Percentiles rank a stretch among this genome's conserved stretches.
These are phyloP conservation scores for Ammodramus savannarum DNA, from an alignment of 2,113 vertebrate species.

Conservation along the genomic window DNA sequence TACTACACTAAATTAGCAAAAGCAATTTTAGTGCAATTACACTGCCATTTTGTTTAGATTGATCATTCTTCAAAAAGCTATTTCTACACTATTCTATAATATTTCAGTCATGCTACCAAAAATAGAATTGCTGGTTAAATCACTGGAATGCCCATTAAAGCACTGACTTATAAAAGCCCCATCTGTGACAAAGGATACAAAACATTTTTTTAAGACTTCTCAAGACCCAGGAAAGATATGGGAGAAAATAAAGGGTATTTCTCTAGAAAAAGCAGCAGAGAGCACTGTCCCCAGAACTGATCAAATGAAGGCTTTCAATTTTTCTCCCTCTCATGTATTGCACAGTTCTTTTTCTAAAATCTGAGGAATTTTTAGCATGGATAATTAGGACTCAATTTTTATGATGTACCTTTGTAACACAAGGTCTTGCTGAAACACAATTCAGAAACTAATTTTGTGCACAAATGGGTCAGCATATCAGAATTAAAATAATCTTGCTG, in stretches of 20 bases:
- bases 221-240: not conserved
- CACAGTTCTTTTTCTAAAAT: not conserved
- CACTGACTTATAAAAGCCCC: not conserved
- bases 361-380: not conserved
- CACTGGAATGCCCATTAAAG: not conserved
- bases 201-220: not conserved
- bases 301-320: not conserved
- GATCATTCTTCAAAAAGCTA: not conserved
- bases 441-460: not conserved
- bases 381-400: not conserved
- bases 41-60: not conserved
- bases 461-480: not conserved
- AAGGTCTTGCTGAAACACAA: rapidly evolving
- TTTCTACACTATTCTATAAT: not conserved
- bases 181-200: not conserved
- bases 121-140: not conserved
- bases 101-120: not conserved
- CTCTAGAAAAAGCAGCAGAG: not conserved
- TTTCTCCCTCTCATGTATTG: not conserved
- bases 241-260: not conserved
- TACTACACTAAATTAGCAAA: not conserved
- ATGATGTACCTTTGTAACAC: rapidly evolving
- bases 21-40: not conserved
- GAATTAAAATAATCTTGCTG: not conserved
- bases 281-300: not conserved